Base-by-base conservation (phyloP, 2,888 invertebrate species). In the Ceraclea dissimilis region DNA sequence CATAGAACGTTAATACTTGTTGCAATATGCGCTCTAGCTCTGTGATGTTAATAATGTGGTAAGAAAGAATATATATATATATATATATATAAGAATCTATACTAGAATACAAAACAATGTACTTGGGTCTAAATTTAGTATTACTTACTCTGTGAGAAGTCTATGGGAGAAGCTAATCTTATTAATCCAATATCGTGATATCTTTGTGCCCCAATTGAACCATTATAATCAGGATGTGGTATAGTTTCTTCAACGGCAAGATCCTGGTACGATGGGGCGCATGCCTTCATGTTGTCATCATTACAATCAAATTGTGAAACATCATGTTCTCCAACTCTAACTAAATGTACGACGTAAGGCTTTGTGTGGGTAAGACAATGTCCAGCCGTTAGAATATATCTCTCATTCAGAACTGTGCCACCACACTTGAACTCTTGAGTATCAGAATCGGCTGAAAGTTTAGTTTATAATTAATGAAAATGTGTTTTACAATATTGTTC, bases 301-400 rank as follows among this genome's bases (percentile, higher is more conserved):
- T 83, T 75, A 65, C 79, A 73, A 10, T 68, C 70, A 55, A 71
- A 70, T 0, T 68, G 69, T 48, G 66, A 67, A 47, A 74, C 64
- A 63, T 79, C 76, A 62, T 84, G 78, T 56, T 86, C 86, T 1
- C 86, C 86, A 2, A 86, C 69, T n/a, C 85, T 70, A 5, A 83
- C 80, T 1, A 77, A 76, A 6, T 71, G 64, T 48, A 76, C 58
- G 19, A 64, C 67, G 33, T 80, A 26, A 2, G 26, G 31, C 11
- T 22, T 22, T 16, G 49, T 8, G 43, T 49, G n/a, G 5, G 33
- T 52, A 17, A 56, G 18, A 31, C 56, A 56, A 20, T 56, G 56
- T 8, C 52, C 56, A 6, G 56, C 56, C 2, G 56, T 56, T 33
- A 56, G 31, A n/a, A 56, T 56, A 13, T 56, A 56, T 16, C 43